Base-by-base conservation (phyloP, 1,140 invertebrate species). In the Potamilus streckersoni region DNA sequence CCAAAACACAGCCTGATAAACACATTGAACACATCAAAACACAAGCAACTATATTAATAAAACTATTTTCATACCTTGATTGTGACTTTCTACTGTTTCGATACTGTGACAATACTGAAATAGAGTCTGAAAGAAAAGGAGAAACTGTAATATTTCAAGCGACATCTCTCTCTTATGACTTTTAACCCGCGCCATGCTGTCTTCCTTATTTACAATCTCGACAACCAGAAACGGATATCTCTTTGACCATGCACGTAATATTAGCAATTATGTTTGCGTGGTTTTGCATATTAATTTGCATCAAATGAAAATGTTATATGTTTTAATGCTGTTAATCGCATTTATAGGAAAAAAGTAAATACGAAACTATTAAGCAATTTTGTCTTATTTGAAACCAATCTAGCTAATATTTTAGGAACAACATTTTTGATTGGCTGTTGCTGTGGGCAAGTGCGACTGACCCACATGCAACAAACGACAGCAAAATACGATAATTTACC, bases 161-260 rank as follows among this genome's bases (percentile, higher is more conserved):
- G 77, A 84, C 81, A 85, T 85, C 80, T 83, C 79, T 83, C 82
- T 84, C 78, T 78, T 80, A 78, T 83, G 79, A 79, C 80, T 81
- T 81, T 85, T 84, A 81, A 84, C 83, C 81, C 88, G 85, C 87
- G 87, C 88, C 87, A 89, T 89, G 84, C 85, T 86, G 77, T 85
- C 75, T 79, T 81, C 71, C 72, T 75, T 76, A 77, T 79, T 79
- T 79, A 74, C 71, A 69, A 69, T 70, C 67, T 69, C 58, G 58
- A 20, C 27, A 19, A 69, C 20, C 23, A 19, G 68, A 20, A 57
- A 27, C 17, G 23, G 20, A 16, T 15, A 63, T 57, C 8, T 49
- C 58, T 15, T 65, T 66, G 56, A 68, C 69, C 66, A 38, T 70
- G 38, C 17, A 66, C 60, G 71, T 65, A 74, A 74, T 61, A 19